Evolutionary conservation across 1,140 invertebrate genomes (phyloP).

Genomic region (Acyrthosiphon pisum): DNA sequence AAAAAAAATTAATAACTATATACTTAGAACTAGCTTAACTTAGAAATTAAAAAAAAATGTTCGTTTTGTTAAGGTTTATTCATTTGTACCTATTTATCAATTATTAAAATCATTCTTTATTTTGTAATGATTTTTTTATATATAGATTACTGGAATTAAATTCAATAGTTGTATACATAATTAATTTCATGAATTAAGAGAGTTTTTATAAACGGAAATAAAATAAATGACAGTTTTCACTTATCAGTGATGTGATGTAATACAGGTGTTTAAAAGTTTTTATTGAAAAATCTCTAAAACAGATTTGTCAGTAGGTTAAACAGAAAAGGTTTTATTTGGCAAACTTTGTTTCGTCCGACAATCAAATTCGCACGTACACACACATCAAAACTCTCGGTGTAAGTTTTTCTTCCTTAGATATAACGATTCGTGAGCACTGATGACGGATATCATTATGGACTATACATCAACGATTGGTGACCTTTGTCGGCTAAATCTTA

Average conservation of each 20-base stretch:
- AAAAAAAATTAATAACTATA: not conserved
- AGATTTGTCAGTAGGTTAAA: not conserved
- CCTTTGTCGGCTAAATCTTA: not conserved
- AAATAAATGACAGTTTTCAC: not conserved
- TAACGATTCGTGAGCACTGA: not conserved
- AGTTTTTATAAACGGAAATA: not conserved
- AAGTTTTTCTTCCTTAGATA: not conserved
- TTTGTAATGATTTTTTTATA: not conserved
- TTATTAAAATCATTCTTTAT: not conserved
- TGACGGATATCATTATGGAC: not conserved
- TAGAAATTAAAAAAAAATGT: not conserved
- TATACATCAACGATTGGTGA: not conserved
- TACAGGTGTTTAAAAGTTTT: constrained; percentile 8
- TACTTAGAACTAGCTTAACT: not conserved
- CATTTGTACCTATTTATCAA: not conserved
- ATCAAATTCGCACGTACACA: not conserved
- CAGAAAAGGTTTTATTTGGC: not conserved
- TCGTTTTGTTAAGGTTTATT: not conserved
- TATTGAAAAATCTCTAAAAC: constrained; percentile 15
- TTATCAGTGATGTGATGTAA: not conserved
- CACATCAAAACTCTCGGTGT: not conserved
- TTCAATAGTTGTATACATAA: not conserved
- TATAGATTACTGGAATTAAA: not conserved
- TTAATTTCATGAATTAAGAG: not conserved
- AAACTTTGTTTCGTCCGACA: not conserved